phyloP scores from a whole-genome alignment of 2,888 invertebrate species.

The Caenorhabditis afra region DNA sequence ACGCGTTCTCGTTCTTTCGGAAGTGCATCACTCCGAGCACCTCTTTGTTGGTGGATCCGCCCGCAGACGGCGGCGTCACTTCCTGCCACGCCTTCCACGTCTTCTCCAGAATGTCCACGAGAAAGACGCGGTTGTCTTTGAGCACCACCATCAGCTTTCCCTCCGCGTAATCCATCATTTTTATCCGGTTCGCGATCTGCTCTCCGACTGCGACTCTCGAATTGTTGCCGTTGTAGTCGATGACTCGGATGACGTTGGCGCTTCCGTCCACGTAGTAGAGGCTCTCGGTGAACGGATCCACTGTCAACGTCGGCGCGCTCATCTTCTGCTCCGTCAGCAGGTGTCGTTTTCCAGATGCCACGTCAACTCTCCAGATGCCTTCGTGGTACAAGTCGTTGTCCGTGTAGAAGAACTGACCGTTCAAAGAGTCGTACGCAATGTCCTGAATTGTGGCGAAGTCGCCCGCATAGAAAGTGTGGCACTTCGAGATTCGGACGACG shows the following conservation, averaged over 20 bases:
- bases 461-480: slow-evolving; percentile 23
- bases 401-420: slow-evolving; percentile 87
- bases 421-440: slow-evolving; percentile 29
- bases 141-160: slow-evolving; percentile 24
- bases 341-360: slow-evolving; percentile 85
- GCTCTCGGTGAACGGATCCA: slow-evolving; percentile 86
- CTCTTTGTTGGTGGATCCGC: not conserved
- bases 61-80: slow-evolving; percentile 21
- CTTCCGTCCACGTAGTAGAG: slow-evolving; percentile 85
- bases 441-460: slow-evolving; percentile 33
- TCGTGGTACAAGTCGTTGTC: slow-evolving; percentile 86
- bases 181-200: slow-evolving; percentile 29
- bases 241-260: slow-evolving; percentile 88
- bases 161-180: slow-evolving; percentile 43
- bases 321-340: slow-evolving; percentile 86
- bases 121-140: slow-evolving; percentile 32
- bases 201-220: slow-evolving; percentile 49
- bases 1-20: slow-evolving; percentile 29
- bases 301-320: slow-evolving; percentile 84
- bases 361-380: slow-evolving; percentile 85
- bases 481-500: slow-evolving; percentile 26
- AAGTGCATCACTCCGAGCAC: slow-evolving; percentile 25
- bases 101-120: slow-evolving; percentile 6
- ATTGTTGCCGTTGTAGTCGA: slow-evolving; percentile 86
- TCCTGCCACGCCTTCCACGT: slow-evolving; percentile 20